phyloP scores from a whole-genome alignment of 2,888 invertebrate species.

The Sussaba pulchella region DNA sequence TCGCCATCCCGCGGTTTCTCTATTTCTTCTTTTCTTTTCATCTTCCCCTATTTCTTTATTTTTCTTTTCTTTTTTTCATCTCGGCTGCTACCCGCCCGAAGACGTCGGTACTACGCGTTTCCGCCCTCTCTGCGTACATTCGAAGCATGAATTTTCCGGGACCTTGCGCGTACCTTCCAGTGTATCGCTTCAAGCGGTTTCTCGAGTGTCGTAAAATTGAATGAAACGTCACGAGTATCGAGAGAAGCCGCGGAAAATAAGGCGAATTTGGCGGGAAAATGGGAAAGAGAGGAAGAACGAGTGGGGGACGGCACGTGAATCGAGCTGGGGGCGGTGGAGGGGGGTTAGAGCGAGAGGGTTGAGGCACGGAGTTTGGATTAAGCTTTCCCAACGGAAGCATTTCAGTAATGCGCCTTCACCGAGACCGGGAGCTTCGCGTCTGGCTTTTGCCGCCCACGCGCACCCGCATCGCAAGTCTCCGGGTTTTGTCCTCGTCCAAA shows the following conservation, averaged over 20 bases:
- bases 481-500: constrained; percentile 60
- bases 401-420: constrained; percentile 60
- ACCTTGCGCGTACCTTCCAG: no score
- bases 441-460: constrained; percentile 52
- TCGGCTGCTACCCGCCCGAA: background rate
- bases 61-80: constrained; percentile 21
- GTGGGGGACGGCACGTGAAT: no score
- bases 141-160: constrained; percentile 36
- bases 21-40: no score
- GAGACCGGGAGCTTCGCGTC: constrained; percentile 15
- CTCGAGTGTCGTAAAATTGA: constrained; percentile 62
- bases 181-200: constrained; percentile 53
- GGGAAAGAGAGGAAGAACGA: constrained; percentile 19
- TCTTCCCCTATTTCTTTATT: background rate
- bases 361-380: constrained; percentile 49
- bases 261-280: no score
- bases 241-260: no score
- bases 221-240: constrained; percentile 60
- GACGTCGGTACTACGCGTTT: constrained; percentile 24
- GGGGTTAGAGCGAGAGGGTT: constrained; percentile 9
- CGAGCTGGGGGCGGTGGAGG: no score
- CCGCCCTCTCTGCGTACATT: constrained; percentile 35
- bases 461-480: constrained; percentile 46
- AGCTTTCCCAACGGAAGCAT: constrained; percentile 61
- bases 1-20: no score